Evolutionary conservation across 64 coral and sea anemone species (phyloP).

Genomic region (Montipora capricornis): DNA sequence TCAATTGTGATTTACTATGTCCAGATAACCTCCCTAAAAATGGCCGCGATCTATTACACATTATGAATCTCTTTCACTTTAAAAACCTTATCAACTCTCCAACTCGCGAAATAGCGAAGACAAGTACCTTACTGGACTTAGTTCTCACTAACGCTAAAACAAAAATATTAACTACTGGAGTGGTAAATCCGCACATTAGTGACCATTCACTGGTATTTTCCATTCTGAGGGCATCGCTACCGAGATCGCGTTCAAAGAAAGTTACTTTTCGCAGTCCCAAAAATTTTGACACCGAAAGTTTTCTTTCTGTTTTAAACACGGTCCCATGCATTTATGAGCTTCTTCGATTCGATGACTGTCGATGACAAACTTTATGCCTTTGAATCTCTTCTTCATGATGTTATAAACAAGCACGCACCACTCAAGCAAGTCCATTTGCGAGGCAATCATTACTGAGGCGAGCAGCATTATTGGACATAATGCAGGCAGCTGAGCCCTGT

Average conservation of each 20-base stretch:
- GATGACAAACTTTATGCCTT: conserved; percentile 38
- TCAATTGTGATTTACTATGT: conserved; percentile 21
- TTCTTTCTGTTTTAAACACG: neutral
- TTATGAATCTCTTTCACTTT: conserved; percentile 23
- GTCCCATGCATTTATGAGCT: conserved; percentile 16
- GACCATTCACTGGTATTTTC: conserved; percentile 61
- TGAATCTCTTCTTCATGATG: neutral
- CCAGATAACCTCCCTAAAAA: conserved; percentile 22
- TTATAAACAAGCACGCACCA: conserved; percentile 24
- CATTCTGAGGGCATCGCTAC: conserved; percentile 23
- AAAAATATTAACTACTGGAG: conserved; percentile 44
- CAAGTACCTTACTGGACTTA: conserved; percentile 29
- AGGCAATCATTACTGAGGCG: neutral
- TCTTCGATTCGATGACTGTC: neutral
- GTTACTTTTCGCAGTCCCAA: neutral
- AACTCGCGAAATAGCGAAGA: neutral
- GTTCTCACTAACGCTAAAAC: conserved; percentile 33
- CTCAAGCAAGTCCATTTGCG: conserved; percentile 21
- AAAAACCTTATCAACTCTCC: neutral
- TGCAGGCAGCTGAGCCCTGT: no score
- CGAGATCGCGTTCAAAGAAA: neutral
- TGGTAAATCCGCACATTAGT: conserved; percentile 40
- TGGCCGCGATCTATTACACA: neutral
- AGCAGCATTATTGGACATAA: no score
- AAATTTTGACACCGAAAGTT: neutral